Evolutionary conservation across 1,140 invertebrate genomes (phyloP).

Genomic region (Ridgeia piscesae): DNA sequence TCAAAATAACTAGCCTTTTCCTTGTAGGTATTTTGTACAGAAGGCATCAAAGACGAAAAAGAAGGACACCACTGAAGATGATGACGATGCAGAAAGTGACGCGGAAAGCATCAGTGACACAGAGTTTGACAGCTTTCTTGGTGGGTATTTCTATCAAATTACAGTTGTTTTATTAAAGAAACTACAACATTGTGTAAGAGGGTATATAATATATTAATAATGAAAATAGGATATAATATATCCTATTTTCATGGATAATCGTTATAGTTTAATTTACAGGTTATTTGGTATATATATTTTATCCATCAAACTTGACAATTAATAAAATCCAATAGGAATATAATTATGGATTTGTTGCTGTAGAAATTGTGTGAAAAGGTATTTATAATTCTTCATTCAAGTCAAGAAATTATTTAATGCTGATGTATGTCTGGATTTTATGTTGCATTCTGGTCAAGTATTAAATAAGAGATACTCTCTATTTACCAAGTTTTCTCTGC

Average conservation of each 20-base stretch:
- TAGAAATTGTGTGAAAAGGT: not conserved
- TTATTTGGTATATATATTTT: too few relatives aligned
- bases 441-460: not conserved
- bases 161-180: not conserved
- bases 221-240: too few relatives aligned
- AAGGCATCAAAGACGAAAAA: constrained; percentile 27
- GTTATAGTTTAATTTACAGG: too few relatives aligned
- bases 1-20: not conserved
- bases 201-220: too few relatives aligned
- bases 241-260: too few relatives aligned
- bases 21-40: constrained; percentile 45
- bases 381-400: not conserved
- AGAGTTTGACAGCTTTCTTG: constrained; percentile 71
- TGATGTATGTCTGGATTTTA: constrained; percentile 14
- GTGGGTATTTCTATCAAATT: constrained; percentile 34
- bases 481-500: too few relatives aligned
- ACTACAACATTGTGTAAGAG: too few relatives aligned
- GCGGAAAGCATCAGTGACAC: constrained; percentile 69
- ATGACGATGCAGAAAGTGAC: constrained; percentile 69
- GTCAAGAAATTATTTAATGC: not conserved
- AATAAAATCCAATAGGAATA: too few relatives aligned
- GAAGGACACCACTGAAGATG: constrained; percentile 56
- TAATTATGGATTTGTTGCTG: too few relatives aligned
- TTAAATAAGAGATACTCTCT: constrained; percentile 18
- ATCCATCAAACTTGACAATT: too few relatives aligned